These are phyloP conservation scores for Ariopsis seemanni DNA, from an alignment of 2,113 vertebrate genomes.

Conservation along the genomic window DNA sequence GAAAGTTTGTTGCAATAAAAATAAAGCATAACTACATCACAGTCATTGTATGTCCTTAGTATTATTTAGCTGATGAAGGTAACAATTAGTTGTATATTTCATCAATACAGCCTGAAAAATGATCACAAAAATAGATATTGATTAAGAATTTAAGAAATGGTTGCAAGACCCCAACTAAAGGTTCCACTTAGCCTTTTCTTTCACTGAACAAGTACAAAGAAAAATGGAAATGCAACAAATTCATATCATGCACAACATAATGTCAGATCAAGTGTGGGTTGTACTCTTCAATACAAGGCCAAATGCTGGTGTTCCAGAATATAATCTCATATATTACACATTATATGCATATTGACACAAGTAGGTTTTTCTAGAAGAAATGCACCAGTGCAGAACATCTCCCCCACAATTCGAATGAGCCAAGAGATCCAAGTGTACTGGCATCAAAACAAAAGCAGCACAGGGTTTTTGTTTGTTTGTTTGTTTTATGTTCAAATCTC, in stretches of 20 bases:
- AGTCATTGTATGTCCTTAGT: background rate
- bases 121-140: background rate
- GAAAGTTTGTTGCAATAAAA: background rate
- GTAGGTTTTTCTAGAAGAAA: slow-evolving; percentile 10
- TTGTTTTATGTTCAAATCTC: background rate
- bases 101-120: background rate
- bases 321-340: slow-evolving; percentile 14
- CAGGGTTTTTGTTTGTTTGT: background rate
- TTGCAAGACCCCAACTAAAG: background rate
- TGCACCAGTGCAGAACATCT: slow-evolving; percentile 12
- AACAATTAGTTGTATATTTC: background rate
- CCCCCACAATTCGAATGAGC: slow-evolving; percentile 11
- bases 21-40: background rate
- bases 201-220: background rate
- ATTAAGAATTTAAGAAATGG: background rate
- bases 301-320: background rate
- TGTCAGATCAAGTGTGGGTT: too few species aligned
- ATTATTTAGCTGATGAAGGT: background rate
- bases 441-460: background rate
- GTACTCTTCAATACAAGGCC: background rate
- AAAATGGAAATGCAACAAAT: background rate
- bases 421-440: slow-evolving; percentile 1
- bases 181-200: background rate
- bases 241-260: background rate
- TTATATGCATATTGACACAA: slow-evolving; percentile 12